Conservation (phyloP, 2,797 vertebrate genomes). For the Rhinatrema bivittatum region DNA sequence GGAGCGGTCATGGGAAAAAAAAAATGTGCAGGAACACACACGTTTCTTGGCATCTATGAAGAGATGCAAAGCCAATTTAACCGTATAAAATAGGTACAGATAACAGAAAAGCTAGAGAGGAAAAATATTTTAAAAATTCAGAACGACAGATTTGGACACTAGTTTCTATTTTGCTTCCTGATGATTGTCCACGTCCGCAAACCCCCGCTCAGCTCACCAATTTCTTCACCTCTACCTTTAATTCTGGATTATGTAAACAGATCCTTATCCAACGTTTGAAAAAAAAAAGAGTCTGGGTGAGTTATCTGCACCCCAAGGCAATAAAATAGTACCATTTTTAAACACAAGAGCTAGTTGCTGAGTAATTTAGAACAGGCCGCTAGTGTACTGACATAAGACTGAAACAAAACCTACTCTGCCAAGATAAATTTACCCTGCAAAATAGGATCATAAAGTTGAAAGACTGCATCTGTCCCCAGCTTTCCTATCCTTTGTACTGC, state of each 20-base stretch:
- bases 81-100: slow-evolving; percentile 23
- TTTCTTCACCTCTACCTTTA: slow-evolving; percentile 43
- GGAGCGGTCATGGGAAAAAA: slow-evolving; percentile 2
- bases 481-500: slow-evolving; percentile 34
- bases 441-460: slow-evolving; percentile 46
- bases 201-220: too few relatives aligned
- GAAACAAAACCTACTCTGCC: slow-evolving; percentile 40
- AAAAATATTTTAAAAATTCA: too few relatives aligned
- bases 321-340: slow-evolving; percentile 22
- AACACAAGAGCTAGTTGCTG: slow-evolving; percentile 21
- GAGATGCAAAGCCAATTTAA: slow-evolving; percentile 18
- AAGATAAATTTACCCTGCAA: slow-evolving; percentile 45
- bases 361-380: slow-evolving; percentile 40
- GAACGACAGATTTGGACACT: too few relatives aligned
- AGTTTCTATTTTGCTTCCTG: neutral
- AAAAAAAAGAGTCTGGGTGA: slow-evolving; percentile 14
- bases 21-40: slow-evolving; percentile 24
- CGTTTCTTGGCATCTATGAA: slow-evolving; percentile 32
- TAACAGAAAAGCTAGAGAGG: too few relatives aligned
- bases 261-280: slow-evolving; percentile 34
- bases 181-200: slow-evolving; percentile 1
- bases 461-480: slow-evolving; percentile 34
- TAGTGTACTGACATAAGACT: slow-evolving; percentile 24
- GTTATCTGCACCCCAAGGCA: slow-evolving; percentile 22
- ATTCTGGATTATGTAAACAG: slow-evolving; percentile 43